Evolutionary conservation across 1,140 invertebrate genomes (phyloP), one percentile per base, ranked within the genome.

Genomic region (Drosophila prosaltans): DNA sequence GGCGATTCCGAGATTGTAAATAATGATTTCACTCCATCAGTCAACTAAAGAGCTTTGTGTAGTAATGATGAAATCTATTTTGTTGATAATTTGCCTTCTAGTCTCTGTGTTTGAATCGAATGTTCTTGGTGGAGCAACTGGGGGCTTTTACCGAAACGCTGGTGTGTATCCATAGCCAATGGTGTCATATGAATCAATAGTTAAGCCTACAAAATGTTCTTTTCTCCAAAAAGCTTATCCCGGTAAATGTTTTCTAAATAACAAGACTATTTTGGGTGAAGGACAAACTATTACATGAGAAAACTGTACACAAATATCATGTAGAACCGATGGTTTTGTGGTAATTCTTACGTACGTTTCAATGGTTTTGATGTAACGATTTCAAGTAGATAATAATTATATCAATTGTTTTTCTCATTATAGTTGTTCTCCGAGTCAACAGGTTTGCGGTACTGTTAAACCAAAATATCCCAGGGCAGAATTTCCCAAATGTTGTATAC

Each of bases 401-500:
- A n/a, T 43, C 3, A 11, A 28, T 16, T 59, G 24, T 30, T 0
- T 36, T 36, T 36, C 32, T 7, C n/a, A 30, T 45, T 68, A 32
- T 7, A 73, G 71, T 8, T 73, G 71, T 26, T 43, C 32, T 10
- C 41, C 16, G 1, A 57, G 51, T 1, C 41, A 21, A 9, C 9
- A 10, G 1, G 16, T 48, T 6, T 74, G 72, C 24, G 36, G 10
- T 2, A 0, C 69, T 6, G 67, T 57, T 11, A 59, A 48, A 9
- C 7, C 11, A 6, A 74, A 71, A n/a, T 71, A 71, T 71, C 68
- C 72, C 2, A 9, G 57, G 8, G 58, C 68, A 2, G 69, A 71
- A 6, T 75, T 66, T 59, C 69, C 63, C 30, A 71, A 75, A 32
- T 75, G 72, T 40, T 75, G 72, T 41, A 71, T 62, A 4, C 45